Percentiles rank a stretch among this genome's conserved stretches.
Conservation (phyloP, 2,888 invertebrate species). For the Melolontha melolontha region DNA sequence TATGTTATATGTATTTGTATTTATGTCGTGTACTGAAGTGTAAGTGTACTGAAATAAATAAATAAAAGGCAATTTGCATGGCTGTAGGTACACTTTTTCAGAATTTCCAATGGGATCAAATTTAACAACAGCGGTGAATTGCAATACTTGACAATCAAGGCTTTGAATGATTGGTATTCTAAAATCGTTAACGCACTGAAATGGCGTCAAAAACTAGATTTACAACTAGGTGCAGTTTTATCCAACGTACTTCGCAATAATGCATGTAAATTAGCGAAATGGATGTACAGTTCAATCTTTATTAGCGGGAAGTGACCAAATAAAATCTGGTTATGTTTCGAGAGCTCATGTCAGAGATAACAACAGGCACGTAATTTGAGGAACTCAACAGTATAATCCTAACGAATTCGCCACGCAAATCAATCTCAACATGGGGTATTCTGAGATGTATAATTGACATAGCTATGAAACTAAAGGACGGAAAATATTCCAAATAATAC, state of each 20-base stretch:
- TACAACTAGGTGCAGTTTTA: constrained; percentile 96
- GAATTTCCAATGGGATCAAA: too few species aligned
- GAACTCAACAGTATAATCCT: constrained; percentile 98
- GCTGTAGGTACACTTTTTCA: too few species aligned
- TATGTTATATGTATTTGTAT: too few species aligned
- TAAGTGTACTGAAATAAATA: too few species aligned
- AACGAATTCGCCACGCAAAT: constrained; percentile 99
- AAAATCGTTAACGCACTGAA: constrained; percentile 96
- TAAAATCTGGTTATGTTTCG: constrained; percentile 99
- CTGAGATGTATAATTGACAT: constrained; percentile 97
- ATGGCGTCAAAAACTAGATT: constrained; percentile 98
- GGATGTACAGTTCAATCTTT: constrained; percentile 96
- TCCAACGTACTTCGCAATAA: constrained; percentile 99
- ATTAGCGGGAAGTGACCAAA: constrained; percentile 91
- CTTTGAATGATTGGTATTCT: constrained; percentile 99
- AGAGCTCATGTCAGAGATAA: constrained; percentile 93
- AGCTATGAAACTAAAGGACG: constrained; percentile 96
- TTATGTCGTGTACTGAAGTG: too few species aligned
- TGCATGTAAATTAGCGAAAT: constrained; percentile 99
- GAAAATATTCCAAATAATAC: constrained; percentile 98
- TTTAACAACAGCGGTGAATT: constrained; percentile 87
- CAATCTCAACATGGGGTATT: constrained; percentile 98
- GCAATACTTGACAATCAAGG: constrained; percentile 95
- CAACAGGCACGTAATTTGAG: constrained; percentile 95
- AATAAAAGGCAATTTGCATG: too few species aligned